Conservation (phyloP, 2,797 vertebrate species). For the Phrynocephalus forsythii region DNA sequence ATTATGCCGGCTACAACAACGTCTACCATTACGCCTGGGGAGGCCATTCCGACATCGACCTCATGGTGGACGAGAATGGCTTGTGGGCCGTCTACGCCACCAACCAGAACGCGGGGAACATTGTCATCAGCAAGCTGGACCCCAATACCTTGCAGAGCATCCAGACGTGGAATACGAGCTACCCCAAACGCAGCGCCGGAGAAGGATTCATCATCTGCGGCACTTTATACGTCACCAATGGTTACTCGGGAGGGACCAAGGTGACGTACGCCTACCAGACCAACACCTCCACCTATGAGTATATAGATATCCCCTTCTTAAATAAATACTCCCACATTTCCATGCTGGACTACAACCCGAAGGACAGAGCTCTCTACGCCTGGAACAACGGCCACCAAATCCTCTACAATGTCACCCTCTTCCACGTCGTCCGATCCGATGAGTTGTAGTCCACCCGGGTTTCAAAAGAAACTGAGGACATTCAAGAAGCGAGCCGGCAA, state of each 20-base stretch:
- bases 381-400: constrained; percentile 99
- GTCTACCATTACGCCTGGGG: constrained; percentile 98
- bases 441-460: constrained; percentile 85
- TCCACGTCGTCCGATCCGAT: constrained; percentile 94
- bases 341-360: constrained; percentile 99
- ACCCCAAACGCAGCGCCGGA: constrained; percentile 94
- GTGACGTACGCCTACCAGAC: constrained; percentile 97
- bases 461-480: constrained; percentile 43
- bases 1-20: constrained; percentile 95
- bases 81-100: constrained; percentile 98
- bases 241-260: constrained; percentile 95
- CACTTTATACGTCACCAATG: constrained; percentile 96
- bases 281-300: constrained; percentile 98
- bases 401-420: constrained; percentile 97
- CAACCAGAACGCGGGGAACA: constrained; percentile 97
- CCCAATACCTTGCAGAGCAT: constrained; percentile 91
- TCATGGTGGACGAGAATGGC: constrained; percentile 96
- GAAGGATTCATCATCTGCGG: constrained; percentile 99
- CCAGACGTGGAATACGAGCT: constrained; percentile 95
- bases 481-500: neutral
- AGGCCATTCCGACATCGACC: constrained; percentile 96
- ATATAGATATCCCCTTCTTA: constrained; percentile 96
- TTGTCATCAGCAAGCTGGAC: constrained; percentile 96
- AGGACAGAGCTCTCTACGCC: constrained; percentile 94
- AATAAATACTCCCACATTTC: constrained; percentile 98